Evolutionary conservation across 2,888 invertebrate genomes (phyloP), one percentile per base, ranked within the genome.

Genomic region (Abrostola tripartita): DNA sequence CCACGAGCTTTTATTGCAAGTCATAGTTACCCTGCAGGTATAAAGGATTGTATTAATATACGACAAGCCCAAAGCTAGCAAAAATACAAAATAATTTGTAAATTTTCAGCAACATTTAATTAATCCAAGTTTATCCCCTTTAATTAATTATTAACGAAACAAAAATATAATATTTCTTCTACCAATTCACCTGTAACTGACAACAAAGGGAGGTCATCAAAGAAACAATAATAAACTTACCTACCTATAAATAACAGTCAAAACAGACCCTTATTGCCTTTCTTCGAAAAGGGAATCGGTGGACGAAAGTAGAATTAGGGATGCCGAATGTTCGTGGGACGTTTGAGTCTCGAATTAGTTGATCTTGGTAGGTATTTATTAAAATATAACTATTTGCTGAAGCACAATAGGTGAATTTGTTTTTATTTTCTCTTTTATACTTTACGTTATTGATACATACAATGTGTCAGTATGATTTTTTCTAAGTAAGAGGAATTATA

Each of bases 161-260:
- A 74, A 65, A 55, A 52, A 56, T 58, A 52, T 24, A 37, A 68
- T 54, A 64, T 66, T 68, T 41, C 8, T 12, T 37, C 41, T 58
- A 36, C 51, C 50, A 8, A 60, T 51, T 49, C 42, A 73, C 65
- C 73, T 78, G 78, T 63, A 66, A 62, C 67, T 78, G 78, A 78
- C 78, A 78, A 76, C 78, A 78, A 76, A 58, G 68, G 74, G 62
- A 67, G 76, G 68, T 79, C 78, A 79, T 79, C 74, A 79, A 76
- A 74, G 69, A 74, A 76, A 78, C 63, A 78, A 79, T 76, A 79
- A 79, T 70, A 60, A 68, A 74, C 65, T 72, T 74, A 72, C 61
- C 57, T 74, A 72, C 61, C 57, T 53, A 74, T 76, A 78, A 76
- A 74, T 67, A 76, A 75, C 65, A 37, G 66, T 70, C 71, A 74